These are phyloP conservation scores for Poeciliopsis presidionis DNA, from an alignment of 2,797 vertebrate species.

Conservation along the genomic window DNA sequence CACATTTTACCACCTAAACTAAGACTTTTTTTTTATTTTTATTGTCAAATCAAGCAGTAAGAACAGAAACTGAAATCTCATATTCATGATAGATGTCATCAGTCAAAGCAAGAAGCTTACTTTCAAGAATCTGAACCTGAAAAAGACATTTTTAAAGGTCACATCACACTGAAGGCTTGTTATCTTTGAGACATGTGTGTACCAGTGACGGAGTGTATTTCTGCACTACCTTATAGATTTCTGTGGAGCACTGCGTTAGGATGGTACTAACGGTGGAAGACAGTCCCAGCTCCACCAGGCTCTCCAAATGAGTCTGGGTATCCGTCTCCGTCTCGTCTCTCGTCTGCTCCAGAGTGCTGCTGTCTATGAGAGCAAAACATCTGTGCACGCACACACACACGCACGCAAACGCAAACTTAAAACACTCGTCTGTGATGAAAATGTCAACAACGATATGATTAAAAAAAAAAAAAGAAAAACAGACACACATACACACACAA, in stretches of 20 bases:
- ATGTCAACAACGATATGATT: constrained; percentile 36
- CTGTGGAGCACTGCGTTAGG: constrained; percentile 93
- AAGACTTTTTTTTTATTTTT: not conserved
- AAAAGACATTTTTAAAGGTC: constrained; percentile 9
- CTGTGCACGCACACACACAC: constrained; percentile 69
- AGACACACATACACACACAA: not conserved
- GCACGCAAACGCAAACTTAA: constrained; percentile 12
- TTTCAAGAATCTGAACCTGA: constrained; percentile 11
- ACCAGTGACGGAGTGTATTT: not conserved
- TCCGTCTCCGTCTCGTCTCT: constrained; percentile 97
- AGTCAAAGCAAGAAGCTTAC: not conserved
- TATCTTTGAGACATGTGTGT: not conserved
- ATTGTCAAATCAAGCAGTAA: constrained; percentile 2
- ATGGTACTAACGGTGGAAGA: constrained; percentile 97
- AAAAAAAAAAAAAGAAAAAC: not conserved
- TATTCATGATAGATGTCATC: not conserved
- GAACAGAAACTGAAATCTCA: not conserved
- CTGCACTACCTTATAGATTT: constrained; percentile 90
- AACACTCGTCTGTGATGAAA: constrained; percentile 44
- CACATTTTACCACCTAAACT: not conserved
- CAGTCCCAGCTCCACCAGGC: constrained; percentile 93
- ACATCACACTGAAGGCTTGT: constrained; percentile 1
- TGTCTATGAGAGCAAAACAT: constrained; percentile 97
- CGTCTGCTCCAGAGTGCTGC: constrained; percentile 95
- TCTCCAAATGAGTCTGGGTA: constrained; percentile 97